Evolutionary conservation across 2,888 invertebrate genomes (phyloP), one percentile per base, ranked within the genome.

Genomic region (Habroteleia sp.): DNA sequence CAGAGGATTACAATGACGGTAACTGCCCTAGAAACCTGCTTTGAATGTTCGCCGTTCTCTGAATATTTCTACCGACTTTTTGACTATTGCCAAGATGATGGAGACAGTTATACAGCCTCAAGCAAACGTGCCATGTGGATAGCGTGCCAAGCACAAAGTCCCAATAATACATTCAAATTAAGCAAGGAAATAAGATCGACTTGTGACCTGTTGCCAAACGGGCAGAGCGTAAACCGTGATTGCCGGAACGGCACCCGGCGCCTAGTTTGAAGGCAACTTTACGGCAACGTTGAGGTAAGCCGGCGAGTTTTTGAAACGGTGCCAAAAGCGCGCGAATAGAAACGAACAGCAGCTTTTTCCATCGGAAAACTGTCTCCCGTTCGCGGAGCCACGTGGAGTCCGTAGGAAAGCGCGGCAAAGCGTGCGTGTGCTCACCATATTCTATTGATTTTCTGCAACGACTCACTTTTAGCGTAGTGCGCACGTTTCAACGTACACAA

Each of bases 401-500:
- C 8, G 66, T 52, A 56, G 52, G 54, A 76, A 76, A 72, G 66
- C 75, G 75, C 74, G 74, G 74, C 71, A 74, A 74, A 72, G 76
- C 74, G 74, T 76, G 68, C 68, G 68, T 72, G 68, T 63, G 63
- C 73, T 52, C 62, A 74, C 72, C 75, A 58, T 54, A 39, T 66
- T 79, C 80, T 87, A 87, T 87, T 87, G 87, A 87, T 87, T 87
- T 87, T 86, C 81, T 80, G 58, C 76, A 63, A 71, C 63, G 79
- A 78, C 79, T 80, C 78, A 75, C 77, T 74, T 76, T 81, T 78
- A 79, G 79, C 79, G 80, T 83, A 81, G 81, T 84, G 85, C 84
- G 84, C 85, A 82, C 85, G 79, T 82, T 80, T 77, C 75, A 60
- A 75, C 78, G 80, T 82, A 81, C 81, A 80, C 79, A 79, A 68